Percentiles rank a stretch among this genome's conserved stretches.
Evolutionary conservation across 2,888 invertebrate genomes (phyloP).

Genomic region (Drosophila koepferae): DNA sequence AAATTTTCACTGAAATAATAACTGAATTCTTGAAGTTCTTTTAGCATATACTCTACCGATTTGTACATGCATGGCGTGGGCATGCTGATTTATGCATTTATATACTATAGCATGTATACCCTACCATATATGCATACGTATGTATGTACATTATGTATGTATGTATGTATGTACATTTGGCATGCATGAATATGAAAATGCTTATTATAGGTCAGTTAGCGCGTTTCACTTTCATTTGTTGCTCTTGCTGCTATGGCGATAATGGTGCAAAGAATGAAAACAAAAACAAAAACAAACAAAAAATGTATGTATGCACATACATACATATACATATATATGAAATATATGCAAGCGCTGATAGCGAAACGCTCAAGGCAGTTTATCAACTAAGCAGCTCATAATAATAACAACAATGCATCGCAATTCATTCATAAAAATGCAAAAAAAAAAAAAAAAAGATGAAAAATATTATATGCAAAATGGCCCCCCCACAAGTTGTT

Average conservation of each 20-base stretch:
- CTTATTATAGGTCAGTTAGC: conserved; percentile 78
- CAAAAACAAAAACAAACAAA: conserved; percentile 21
- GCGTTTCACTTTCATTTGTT: conserved; percentile 70
- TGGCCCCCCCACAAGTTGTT: conserved; percentile 33
- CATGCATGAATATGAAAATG: conserved; percentile 55
- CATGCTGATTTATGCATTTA: not conserved
- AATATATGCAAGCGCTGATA: conserved; percentile 31
- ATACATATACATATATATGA: not conserved
- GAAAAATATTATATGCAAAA: conserved; percentile 22
- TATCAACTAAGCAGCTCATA: conserved; percentile 58
- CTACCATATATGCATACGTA: not conserved
- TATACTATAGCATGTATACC: too few species aligned
- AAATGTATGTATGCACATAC: not conserved
- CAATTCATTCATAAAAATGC: conserved; percentile 71
- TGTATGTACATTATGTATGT: not conserved
- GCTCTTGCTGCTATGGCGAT: conserved; percentile 39
- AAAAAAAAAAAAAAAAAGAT: conserved; percentile 9
- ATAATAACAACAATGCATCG: conserved; percentile 35
- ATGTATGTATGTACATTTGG: conserved; percentile 5
- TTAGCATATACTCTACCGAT: not conserved
- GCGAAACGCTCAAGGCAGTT: conserved; percentile 61
- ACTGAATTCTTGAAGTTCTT: conserved; percentile 1
- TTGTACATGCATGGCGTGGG: not conserved
- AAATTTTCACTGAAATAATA: not conserved
- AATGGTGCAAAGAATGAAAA: conserved; percentile 39